Conservation (phyloP, 2,888 invertebrate genomes). For the Oscheius sp. region DNA sequence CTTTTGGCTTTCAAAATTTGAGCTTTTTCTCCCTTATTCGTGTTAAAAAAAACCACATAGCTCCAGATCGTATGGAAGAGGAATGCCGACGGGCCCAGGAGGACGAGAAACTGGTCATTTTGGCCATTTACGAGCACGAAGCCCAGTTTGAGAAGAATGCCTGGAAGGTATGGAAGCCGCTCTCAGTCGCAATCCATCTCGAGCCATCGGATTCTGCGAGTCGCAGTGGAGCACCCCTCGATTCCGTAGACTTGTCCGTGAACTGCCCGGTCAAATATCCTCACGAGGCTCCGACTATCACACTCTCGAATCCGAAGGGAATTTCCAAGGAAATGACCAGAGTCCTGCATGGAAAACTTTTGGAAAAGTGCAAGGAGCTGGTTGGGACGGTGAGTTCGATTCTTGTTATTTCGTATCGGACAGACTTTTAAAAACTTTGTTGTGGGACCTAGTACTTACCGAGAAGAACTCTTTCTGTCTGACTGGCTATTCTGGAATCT, state of each 20-base stretch:
- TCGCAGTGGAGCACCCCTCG: neutral
- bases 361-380: conserved; percentile 20
- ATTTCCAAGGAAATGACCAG: conserved; percentile 25
- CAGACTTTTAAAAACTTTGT: no score
- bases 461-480: no score
- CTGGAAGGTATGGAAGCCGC: conserved; percentile 50
- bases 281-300: conserved; percentile 11
- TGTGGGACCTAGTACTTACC: no score
- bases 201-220: conserved; percentile 28
- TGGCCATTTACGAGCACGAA: conserved; percentile 40
- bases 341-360: conserved; percentile 8
- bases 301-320: conserved; percentile 21
- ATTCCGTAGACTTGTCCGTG: conserved; percentile 26
- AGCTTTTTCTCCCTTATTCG: no score
- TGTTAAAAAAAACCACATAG: neutral
- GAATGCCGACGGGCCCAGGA: conserved; percentile 39
- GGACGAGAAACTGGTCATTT: conserved; percentile 40
- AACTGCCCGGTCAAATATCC: conserved; percentile 29
- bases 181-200: conserved; percentile 20
- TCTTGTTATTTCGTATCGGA: no score
- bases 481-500: no score
- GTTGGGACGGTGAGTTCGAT: conserved; percentile 13
- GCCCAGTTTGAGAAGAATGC: conserved; percentile 33
- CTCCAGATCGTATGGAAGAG: conserved; percentile 11
- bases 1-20: no score